Evolutionary conservation across 1,140 invertebrate species (phyloP).

Genomic region (Tetramorium alpestre): DNA sequence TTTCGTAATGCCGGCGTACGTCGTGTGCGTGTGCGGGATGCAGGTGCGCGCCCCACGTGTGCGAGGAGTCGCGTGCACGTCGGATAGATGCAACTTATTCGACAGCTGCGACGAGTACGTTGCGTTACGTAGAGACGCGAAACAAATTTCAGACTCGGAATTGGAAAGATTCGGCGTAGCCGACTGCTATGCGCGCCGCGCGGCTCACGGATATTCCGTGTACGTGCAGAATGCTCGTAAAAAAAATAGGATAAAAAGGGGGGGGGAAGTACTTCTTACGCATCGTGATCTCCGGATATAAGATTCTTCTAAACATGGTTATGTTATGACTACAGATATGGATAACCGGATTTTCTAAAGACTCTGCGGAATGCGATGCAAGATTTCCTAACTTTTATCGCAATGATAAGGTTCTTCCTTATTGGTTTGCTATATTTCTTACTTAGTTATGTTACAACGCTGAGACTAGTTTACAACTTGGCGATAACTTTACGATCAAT

Average conservation of each 20-base stretch:
- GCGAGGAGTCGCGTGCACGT: slow-evolving; percentile 17
- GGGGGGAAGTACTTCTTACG: background rate
- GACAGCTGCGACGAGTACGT: slow-evolving; percentile 47
- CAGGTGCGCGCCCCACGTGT: slow-evolving; percentile 15
- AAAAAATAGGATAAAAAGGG: background rate
- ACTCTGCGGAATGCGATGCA: background rate
- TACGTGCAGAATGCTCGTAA: background rate
- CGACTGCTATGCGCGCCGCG: background rate
- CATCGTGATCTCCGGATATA: slow-evolving; percentile 21
- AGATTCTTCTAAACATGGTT: slow-evolving; percentile 22
- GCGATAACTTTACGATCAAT: slow-evolving; percentile 6
- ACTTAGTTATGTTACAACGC: background rate
- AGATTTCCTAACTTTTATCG: background rate
- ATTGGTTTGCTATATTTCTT: background rate
- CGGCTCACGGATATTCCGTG: background rate
- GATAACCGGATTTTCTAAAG: background rate
- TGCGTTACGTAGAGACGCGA: slow-evolving; percentile 39
- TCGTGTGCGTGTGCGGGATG: background rate
- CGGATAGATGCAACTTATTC: slow-evolving; percentile 48
- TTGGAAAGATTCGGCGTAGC: slow-evolving; percentile 50
- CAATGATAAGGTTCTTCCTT: background rate
- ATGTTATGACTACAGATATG: background rate
- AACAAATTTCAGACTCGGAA: slow-evolving; percentile 38
- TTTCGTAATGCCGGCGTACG: slow-evolving; percentile 14
- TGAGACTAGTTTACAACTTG: background rate